Percentiles rank a stretch among this genome's conserved stretches.
Conservation (phyloP, 2,113 vertebrate species). For the Neomonachus schauinslandi region DNA sequence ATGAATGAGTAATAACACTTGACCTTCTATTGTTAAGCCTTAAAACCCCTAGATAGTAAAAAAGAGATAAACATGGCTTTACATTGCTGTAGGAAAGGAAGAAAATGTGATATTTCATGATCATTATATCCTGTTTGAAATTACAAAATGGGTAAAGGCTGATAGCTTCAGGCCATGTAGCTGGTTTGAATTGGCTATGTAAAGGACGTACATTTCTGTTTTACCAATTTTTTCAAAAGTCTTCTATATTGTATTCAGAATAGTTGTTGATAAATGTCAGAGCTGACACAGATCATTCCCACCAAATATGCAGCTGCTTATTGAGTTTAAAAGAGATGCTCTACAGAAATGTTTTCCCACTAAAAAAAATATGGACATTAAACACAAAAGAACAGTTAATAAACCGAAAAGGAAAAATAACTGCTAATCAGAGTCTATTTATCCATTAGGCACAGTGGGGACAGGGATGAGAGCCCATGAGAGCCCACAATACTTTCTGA, state of each 20-base stretch:
- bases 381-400: constrained; percentile 29
- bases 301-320: background rate
- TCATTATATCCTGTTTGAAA: background rate
- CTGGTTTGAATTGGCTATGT: background rate
- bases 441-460: no score
- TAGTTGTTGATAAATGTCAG: background rate
- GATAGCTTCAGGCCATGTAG: background rate
- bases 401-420: constrained; percentile 2
- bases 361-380: background rate
- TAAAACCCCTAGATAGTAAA: background rate
- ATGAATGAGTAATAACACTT: constrained; percentile 29
- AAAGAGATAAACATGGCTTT: background rate
- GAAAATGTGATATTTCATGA: background rate
- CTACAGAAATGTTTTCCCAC: background rate
- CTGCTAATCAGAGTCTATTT: background rate
- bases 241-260: background rate
- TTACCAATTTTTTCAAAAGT: background rate
- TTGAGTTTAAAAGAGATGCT: background rate
- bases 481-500: background rate
- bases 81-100: background rate
- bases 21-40: background rate
- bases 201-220: constrained; percentile 13
- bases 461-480: background rate
- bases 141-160: background rate
- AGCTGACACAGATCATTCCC: background rate